Evolutionary conservation across 2,888 invertebrate genomes (phyloP).

Genomic region (Glyphotaelius pellucidus): DNA sequence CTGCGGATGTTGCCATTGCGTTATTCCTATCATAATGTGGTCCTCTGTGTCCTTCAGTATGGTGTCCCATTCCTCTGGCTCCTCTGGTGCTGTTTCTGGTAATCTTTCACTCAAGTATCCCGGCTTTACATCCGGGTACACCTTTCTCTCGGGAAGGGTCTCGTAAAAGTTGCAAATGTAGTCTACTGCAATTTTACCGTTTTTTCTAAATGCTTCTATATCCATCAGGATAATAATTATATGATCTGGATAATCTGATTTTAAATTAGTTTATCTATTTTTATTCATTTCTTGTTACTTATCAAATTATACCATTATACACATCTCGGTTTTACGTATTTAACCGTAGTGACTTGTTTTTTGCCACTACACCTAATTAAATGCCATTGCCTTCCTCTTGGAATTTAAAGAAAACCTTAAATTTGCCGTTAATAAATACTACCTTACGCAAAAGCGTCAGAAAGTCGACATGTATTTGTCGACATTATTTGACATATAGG

Average conservation of each 20-base stretch:
- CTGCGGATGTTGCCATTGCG: constrained; percentile 95
- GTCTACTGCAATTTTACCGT: constrained; percentile 90
- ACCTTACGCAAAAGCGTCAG: background rate
- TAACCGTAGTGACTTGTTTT: background rate
- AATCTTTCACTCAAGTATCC: constrained; percentile 85
- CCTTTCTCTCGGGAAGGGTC: constrained; percentile 81
- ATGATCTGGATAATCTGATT: background rate
- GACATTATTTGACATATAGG: too few species aligned
- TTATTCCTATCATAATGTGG: constrained; percentile 89
- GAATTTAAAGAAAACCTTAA: background rate
- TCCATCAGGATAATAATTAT: constrained; percentile 78
- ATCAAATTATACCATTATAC: background rate
- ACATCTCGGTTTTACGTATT: background rate
- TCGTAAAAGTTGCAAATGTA: constrained; percentile 88
- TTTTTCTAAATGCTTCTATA: constrained; percentile 83
- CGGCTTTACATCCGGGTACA: constrained; percentile 87
- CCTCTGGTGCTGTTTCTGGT: constrained; percentile 83
- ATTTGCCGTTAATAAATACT: background rate
- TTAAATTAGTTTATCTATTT: background rate
- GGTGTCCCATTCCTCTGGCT: constrained; percentile 85
- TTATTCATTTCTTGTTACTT: background rate
- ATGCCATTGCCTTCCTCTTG: background rate
- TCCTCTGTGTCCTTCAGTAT: constrained; percentile 88
- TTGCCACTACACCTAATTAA: background rate
- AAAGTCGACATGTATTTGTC: background rate